Evolutionary conservation across 2,797 vertebrate genomes (phyloP), one percentile per base, ranked within the genome.

Genomic region (Sebastiscus albofasciatus): DNA sequence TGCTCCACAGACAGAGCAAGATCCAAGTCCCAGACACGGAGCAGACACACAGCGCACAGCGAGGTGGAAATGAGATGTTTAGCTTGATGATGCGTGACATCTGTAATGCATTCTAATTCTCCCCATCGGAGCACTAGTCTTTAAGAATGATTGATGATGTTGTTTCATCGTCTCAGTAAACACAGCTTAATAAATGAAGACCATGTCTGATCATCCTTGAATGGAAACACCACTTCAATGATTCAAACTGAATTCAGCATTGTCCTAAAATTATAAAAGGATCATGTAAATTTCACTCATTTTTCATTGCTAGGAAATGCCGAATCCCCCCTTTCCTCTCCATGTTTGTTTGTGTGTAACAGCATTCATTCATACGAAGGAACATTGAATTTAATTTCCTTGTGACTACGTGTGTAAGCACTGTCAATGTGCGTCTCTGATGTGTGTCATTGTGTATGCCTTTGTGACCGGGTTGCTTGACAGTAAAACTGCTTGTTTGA

Each of bases 61-160:
- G 88, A 93, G 90, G 92, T 94, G 92, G 94, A 94, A 94, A 93
- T 94, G 92, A 93, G 93, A 94, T 95, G 94, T 94, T 94, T 94
- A 90, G 92, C 91, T 89, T 95, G 92, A 94, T 93, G 94, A 94
- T 95, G 92, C 91, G 86, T 95, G 94, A 95, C 93, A 94, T 94
- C 93, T 94, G 93, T 94, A 95, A 95, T 95, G 92, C 93, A 94
- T 95, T 94, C 92, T 95, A 93, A 95, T 94, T 91, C 92, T 92
- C 92, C 92, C 94, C 94, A 94, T 92, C 82, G 94, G 94, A 94
- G 93, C 92, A 85, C 91, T 89, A 85, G 92, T 93, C 90, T 95
- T 94, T 95, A 93, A 94, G 94, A 93, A 93, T 96, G 95, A 94
- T 94, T 93, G 94, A 95, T 95, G 93, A 93, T 92, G 90, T 92